These are phyloP conservation scores for Gastrophryne carolinensis DNA, from an alignment of 2,797 vertebrate genomes.

Conservation along the genomic window DNA sequence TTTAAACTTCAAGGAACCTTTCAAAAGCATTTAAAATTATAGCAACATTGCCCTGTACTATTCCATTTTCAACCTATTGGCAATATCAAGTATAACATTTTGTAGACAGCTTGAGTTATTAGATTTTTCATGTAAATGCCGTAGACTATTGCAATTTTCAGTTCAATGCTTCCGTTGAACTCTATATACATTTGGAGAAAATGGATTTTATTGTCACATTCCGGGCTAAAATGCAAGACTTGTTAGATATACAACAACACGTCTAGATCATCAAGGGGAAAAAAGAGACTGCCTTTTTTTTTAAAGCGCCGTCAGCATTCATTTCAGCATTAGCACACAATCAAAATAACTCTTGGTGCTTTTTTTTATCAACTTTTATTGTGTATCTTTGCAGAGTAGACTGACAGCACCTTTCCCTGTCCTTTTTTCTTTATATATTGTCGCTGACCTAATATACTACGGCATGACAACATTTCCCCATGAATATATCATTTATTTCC, in stretches of 20 bases:
- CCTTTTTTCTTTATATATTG: not conserved
- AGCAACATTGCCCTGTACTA: slow-evolving; percentile 43
- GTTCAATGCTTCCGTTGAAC: slow-evolving; percentile 43
- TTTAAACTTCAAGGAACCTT: slow-evolving; percentile 45
- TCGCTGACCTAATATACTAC: not conserved
- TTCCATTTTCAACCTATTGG: slow-evolving; percentile 47
- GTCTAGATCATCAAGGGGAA: slow-evolving; percentile 8
- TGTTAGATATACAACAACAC: slow-evolving; percentile 30
- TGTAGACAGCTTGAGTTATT: slow-evolving; percentile 50
- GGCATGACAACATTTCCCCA: not conserved
- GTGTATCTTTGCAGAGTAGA: not conserved
- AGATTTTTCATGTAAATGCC: slow-evolving; percentile 53
- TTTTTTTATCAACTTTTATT: not conserved
- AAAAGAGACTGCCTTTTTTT: not conserved
- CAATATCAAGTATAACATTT: slow-evolving; percentile 53
- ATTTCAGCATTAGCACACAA: not conserved
- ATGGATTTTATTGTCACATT: slow-evolving; percentile 50
- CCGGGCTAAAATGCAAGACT: slow-evolving; percentile 32
- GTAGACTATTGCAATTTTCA: slow-evolving; percentile 49
- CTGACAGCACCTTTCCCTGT: not conserved
- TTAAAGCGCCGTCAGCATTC: not conserved
- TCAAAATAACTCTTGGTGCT: not conserved
- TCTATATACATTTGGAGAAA: slow-evolving; percentile 40
- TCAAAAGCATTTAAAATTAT: slow-evolving; percentile 39
- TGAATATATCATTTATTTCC: not conserved